phyloP scores from a whole-genome alignment of 2,797 vertebrate species.

The Atherinosoma microstoma region DNA sequence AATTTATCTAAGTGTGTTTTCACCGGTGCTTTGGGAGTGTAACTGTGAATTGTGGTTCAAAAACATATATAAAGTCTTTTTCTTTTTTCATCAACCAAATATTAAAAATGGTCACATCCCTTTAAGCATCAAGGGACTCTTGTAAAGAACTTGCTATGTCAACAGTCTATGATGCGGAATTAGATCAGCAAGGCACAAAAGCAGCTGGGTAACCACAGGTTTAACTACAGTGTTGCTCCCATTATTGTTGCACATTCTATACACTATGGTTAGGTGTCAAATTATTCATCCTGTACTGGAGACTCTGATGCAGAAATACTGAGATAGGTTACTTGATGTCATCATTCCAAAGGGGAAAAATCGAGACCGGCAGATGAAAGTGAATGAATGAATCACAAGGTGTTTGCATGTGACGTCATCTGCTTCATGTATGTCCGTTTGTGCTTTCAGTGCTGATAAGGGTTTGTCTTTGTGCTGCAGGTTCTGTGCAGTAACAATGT shows the following conservation, averaged over 20 bases:
- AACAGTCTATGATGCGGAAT: slow-evolving; percentile 4
- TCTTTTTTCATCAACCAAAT: not conserved
- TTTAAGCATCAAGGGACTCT: not conserved
- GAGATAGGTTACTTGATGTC: slow-evolving; percentile 63
- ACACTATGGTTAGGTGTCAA: slow-evolving; percentile 41
- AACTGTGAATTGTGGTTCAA: not conserved
- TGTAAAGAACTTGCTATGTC: slow-evolving; percentile 18
- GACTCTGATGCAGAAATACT: slow-evolving; percentile 47
- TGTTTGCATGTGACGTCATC: not conserved
- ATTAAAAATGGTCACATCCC: not conserved
- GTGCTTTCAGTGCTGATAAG: slow-evolving; percentile 21
- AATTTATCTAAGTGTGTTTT: slow-evolving; percentile 12
- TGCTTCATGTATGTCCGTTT: not conserved
- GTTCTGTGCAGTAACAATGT: slow-evolving; percentile 92
- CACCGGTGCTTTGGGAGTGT: not conserved
- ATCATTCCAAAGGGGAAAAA: slow-evolving; percentile 21
- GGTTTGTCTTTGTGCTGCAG: slow-evolving; percentile 77
- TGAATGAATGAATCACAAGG: slow-evolving; percentile 26
- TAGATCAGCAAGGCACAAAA: slow-evolving; percentile 8
- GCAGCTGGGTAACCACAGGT: slow-evolving; percentile 21
- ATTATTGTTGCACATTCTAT: slow-evolving; percentile 11
- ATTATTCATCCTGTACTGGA: slow-evolving; percentile 41
- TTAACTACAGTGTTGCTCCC: slow-evolving; percentile 31
- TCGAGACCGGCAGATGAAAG: slow-evolving; percentile 44
- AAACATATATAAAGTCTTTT: not conserved